Evolutionary conservation across 2,888 invertebrate species (phyloP), one percentile per base, ranked within the genome.

Genomic region (Eurois occulta): DNA sequence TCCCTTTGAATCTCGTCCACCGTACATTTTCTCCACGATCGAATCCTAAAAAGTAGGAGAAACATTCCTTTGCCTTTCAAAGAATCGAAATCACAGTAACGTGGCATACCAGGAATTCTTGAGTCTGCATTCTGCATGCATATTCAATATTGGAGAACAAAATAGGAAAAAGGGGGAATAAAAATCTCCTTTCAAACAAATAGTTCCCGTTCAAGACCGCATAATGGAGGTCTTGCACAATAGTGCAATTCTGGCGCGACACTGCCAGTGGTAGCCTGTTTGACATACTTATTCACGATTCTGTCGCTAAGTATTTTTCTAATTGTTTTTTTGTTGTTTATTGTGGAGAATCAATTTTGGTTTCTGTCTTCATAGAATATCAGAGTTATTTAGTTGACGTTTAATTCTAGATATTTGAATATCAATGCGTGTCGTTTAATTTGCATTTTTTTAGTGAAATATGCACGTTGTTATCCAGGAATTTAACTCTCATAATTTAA

Each of bases 181-280:
- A 87, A 86, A 87, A 85, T 78, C 78, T 84, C 83, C 83, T 84
- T 90, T 88, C 87, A 84, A 85, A 87, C 86, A 86, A 88, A 90
- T 90, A 85, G 88, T 87, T 86, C 65, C 71, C 85, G 81, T 87
- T 86, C 83, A 80, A 78, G 75, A 72, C 83, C 65, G 80, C 72
- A 85, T 87, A 88, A 89, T 87, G 69, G 77, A 73, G 64, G 64
- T 79, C 76, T n/a, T n/a, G 69, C 84, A 86, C 83, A 88, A 88
- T 89, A 67, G 89, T 77, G 86, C 80, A 83, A 81, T 87, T 75
- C 78, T 81, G 72, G 77, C 72, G 32, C 79, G 79, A 84, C 80
- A 80, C 82, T 78, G 70, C 46, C 72, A 35, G 69, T 28, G 74
- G 71, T 62, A 46, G 62, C 38, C 62, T 48, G 72, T 83, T 83